Conservation (phyloP, 2,888 invertebrate genomes). For the Harmothoe impar region DNA sequence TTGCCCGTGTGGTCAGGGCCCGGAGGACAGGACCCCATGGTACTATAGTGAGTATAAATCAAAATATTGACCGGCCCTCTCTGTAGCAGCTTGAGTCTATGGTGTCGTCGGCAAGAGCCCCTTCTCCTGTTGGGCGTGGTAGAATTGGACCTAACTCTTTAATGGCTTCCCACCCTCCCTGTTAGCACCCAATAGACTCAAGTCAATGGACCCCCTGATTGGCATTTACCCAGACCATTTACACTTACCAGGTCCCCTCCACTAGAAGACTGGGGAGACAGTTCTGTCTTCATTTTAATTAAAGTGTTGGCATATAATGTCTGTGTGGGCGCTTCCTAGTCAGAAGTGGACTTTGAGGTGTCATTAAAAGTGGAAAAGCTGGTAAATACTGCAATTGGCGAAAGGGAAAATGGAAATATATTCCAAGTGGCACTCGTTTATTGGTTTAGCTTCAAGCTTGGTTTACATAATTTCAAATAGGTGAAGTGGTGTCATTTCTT, state of each 20-base stretch:
- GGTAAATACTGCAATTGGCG: too few species aligned
- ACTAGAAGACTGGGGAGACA: too few species aligned
- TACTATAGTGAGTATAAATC: not conserved
- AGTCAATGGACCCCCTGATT: not conserved
- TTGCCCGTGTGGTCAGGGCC: not conserved
- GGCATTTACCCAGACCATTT: not conserved
- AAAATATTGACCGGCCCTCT: conserved; percentile 1
- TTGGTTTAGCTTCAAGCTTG: too few species aligned
- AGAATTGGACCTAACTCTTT: not conserved
- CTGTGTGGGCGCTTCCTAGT: too few species aligned
- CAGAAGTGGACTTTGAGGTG: too few species aligned
- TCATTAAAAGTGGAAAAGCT: too few species aligned
- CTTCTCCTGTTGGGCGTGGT: not conserved
- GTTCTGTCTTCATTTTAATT: too few species aligned
- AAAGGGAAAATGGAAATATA: too few species aligned
- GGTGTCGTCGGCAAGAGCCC: not conserved
- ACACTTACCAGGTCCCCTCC: not conserved
- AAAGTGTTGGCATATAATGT: too few species aligned
- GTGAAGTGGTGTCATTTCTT: too few species aligned
- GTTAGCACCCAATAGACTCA: conserved; percentile 9
- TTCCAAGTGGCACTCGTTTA: too few species aligned
- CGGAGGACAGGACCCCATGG: not conserved
- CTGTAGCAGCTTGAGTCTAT: not conserved
- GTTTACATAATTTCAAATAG: too few species aligned
- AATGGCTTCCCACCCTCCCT: conserved; percentile 8